Evolutionary conservation across 2,888 invertebrate genomes (phyloP).

Genomic region (Polydesmus complanatus): DNA sequence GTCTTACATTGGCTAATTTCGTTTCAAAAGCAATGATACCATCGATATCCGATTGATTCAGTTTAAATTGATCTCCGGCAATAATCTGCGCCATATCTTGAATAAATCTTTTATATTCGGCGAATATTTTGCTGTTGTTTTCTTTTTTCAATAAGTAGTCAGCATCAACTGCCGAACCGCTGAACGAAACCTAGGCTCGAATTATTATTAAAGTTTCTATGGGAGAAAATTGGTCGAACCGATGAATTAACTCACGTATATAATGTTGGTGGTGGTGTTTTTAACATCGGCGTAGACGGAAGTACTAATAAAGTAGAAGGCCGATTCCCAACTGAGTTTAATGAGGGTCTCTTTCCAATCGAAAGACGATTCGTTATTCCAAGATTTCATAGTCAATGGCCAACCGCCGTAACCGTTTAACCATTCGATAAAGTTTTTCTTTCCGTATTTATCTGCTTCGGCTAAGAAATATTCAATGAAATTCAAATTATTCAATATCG

Average conservation of each 20-base stretch:
- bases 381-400: conserved; percentile 23
- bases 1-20: conserved; percentile 10
- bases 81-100: neutral
- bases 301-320: conserved; percentile 26
- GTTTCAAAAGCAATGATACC: conserved; percentile 12
- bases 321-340: conserved; percentile 18
- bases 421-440: conserved; percentile 6
- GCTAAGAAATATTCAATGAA: conserved; percentile 2
- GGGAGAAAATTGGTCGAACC: neutral
- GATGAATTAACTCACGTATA: conserved; percentile 18
- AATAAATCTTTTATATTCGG: conserved; percentile 8
- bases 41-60: conserved; percentile 4
- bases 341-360: conserved; percentile 11
- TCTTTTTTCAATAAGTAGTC: conserved; percentile 9
- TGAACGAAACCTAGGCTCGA: neutral
- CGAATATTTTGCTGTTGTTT: conserved; percentile 1
- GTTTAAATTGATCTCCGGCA: neutral
- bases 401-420: conserved; percentile 22
- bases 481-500: neutral
- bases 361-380: conserved; percentile 21
- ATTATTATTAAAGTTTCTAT: neutral
- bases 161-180: neutral
- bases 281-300: conserved; percentile 26
- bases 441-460: conserved; percentile 10
- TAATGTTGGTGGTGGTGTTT: conserved; percentile 23